Base-by-base conservation (phyloP, 2,113 vertebrate species). In the Eulacestoma nigropectus region DNA sequence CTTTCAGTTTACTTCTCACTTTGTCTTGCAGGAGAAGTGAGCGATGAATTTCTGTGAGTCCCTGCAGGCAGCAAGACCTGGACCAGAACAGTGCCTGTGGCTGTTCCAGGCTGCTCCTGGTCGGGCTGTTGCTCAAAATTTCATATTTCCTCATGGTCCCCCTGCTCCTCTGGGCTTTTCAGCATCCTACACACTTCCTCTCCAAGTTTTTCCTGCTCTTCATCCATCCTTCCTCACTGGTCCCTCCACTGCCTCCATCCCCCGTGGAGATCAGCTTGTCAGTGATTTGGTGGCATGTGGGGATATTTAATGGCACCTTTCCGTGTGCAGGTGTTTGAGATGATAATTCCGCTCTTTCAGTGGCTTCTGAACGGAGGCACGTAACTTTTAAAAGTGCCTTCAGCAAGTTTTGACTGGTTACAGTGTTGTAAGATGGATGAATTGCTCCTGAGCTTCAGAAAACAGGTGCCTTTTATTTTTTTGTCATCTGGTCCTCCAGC, bases 71-170 rank as follows among this genome's bases (percentile, higher is more conserved):
- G 49, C 52, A 72, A 65, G 55, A 18, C 13, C 42, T 25, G 55
- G 59, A 50, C 29, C 41, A 44, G 20, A 35, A 25, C 0, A 0
- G 5, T 49, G 7, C 32, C 33, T 72, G 37, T 78, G n/a, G 19
- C 35, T 74, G n/a, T 37, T 47, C 41, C 37, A 27, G 32, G 29
- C 17, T 77, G 25, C 41, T 93, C 59, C 69, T 93, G 64, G 3
- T 50, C 29, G 70, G 42, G 32, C 18, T 67, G 7, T 26, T 78
- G 23, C 44, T 33, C 27, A 47, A 13, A 15, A 41, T 29, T 39
- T 29, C 30, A 7, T 11, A 5, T 4, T 60, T 93, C 44, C 16
- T 57, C 8, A 3, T 5, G 6, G 14, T 62, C 10, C 26, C 4
- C 14, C 49, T 73, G 39, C 17, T 88, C 33, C 57, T 90, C 26